Conservation (phyloP, 2,888 invertebrate species). For the Zygothrica quintamaculata region DNA sequence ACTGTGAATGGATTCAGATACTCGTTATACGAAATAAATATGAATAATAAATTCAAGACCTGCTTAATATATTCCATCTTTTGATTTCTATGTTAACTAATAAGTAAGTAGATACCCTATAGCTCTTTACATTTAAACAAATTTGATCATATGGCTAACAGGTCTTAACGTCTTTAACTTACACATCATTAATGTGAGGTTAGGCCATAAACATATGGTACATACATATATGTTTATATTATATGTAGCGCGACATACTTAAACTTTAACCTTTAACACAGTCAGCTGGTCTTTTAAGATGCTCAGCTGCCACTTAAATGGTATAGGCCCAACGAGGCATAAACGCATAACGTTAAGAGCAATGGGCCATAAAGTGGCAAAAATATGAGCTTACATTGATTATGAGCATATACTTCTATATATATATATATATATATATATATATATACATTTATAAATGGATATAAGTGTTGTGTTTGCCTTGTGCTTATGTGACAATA, state of each 20-base stretch:
- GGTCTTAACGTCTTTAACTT: too few species aligned
- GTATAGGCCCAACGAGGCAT: constrained; percentile 7
- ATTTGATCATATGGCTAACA: too few species aligned
- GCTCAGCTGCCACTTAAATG: not conserved
- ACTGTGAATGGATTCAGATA: constrained; percentile 8
- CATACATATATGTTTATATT: too few species aligned
- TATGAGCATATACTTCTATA: constrained; percentile 6
- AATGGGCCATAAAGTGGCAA: constrained; percentile 65
- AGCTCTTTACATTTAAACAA: too few species aligned
- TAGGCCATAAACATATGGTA: too few species aligned
- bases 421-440: not conserved
- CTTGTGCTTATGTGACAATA: constrained; percentile 31
- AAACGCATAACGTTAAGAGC: constrained; percentile 51
- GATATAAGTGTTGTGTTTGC: constrained; percentile 7
- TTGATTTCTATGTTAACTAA: not conserved
- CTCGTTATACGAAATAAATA: constrained; percentile 2
- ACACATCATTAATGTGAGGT: too few species aligned
- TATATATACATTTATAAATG: constrained; percentile 19
- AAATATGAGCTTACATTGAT: constrained; percentile 45
- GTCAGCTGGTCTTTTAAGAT: constrained; percentile 37
- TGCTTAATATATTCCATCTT: too few species aligned
- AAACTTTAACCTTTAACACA: constrained; percentile 38
- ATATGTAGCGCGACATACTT: constrained; percentile 2
- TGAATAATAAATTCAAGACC: constrained; percentile 31
- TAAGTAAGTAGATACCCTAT: not conserved